Percentiles rank a stretch among this genome's conserved stretches.
phyloP scores from a whole-genome alignment of 1,140 invertebrate genomes.

The Oryzaephilus surinamensis region DNA sequence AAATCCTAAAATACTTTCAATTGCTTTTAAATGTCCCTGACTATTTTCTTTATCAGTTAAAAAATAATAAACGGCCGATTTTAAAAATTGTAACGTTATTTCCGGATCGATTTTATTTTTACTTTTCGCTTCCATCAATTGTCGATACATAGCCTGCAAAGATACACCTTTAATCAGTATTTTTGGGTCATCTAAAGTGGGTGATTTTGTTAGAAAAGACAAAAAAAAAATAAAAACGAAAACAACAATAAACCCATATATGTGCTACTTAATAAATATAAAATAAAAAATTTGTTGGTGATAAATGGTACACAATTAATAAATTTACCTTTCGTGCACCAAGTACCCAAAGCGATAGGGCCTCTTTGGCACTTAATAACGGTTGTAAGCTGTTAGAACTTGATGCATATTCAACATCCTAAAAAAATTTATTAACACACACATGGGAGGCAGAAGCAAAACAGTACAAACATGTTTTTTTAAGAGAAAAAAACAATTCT shows the following conservation, averaged over 20 bases:
- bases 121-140: slow-evolving; percentile 60
- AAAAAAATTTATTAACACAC: slow-evolving; percentile 35
- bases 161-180: no score
- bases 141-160: slow-evolving; percentile 70
- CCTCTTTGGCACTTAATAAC: slow-evolving; percentile 80
- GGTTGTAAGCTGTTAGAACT: slow-evolving; percentile 56
- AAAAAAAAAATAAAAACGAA: background rate
- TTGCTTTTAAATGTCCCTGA: slow-evolving; percentile 70
- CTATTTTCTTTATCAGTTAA: slow-evolving; percentile 77
- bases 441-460: no score
- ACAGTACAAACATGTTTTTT: no score
- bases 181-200: no score
- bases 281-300: background rate
- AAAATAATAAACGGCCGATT: slow-evolving; percentile 84
- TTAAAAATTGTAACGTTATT: slow-evolving; percentile 77
- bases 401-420: slow-evolving; percentile 57
- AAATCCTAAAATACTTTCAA: slow-evolving; percentile 77
- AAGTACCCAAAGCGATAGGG: slow-evolving; percentile 81
- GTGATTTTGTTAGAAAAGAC: slow-evolving; percentile 5
- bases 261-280: slow-evolving; percentile 3
- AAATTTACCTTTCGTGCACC: slow-evolving; percentile 68
- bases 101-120: slow-evolving; percentile 66
- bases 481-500: slow-evolving; percentile 2
- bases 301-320: background rate
- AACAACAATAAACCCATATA: no score